Percentiles rank a stretch among this genome's conserved stretches.
phyloP scores from a whole-genome alignment of 2,797 vertebrate genomes.

The Microctenopoma steveboyesi region DNA sequence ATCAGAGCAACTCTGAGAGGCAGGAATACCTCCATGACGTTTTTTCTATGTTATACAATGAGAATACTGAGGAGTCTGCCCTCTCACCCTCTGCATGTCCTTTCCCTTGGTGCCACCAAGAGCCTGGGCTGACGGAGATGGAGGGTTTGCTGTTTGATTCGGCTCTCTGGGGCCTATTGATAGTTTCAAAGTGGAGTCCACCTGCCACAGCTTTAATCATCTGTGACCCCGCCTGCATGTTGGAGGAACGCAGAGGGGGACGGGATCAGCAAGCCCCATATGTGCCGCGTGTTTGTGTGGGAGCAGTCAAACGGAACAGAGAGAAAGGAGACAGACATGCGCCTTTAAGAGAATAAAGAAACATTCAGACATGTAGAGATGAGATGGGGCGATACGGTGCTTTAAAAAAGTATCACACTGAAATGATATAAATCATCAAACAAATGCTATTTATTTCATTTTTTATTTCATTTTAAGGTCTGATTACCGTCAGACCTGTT shows the following conservation, averaged over 20 bases:
- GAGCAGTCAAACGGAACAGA: conserved; percentile 36
- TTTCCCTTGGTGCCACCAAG: conserved; percentile 52
- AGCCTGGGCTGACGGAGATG: conserved; percentile 66
- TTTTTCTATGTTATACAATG: conserved; percentile 23
- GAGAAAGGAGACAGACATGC: conserved; percentile 7
- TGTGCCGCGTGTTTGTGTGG: conserved; percentile 28
- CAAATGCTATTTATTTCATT: too few relatives aligned
- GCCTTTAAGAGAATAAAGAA: conserved; percentile 42
- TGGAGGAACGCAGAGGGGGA: conserved; percentile 59
- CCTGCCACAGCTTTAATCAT: conserved; percentile 86
- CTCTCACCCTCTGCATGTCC: conserved; percentile 62
- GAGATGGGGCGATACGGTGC: conserved; percentile 4
- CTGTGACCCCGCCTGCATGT: conserved; percentile 72
- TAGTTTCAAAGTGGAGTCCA: conserved; percentile 84
- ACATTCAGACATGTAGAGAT: conserved; percentile 41
- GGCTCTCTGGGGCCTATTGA: conserved; percentile 76
- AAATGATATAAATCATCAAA: too few relatives aligned
- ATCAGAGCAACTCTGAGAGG: conserved; percentile 50
- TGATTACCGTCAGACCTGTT: too few relatives aligned
- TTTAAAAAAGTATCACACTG: too few relatives aligned
- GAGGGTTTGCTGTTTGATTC: conserved; percentile 78
- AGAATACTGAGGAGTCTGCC: conserved; percentile 56
- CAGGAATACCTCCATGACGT: conserved; percentile 42
- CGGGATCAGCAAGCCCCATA: conserved; percentile 40
- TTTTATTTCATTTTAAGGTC: too few relatives aligned